Evolutionary conservation across 1,140 invertebrate species (phyloP).

Genomic region (Calephelis virginiensis): DNA sequence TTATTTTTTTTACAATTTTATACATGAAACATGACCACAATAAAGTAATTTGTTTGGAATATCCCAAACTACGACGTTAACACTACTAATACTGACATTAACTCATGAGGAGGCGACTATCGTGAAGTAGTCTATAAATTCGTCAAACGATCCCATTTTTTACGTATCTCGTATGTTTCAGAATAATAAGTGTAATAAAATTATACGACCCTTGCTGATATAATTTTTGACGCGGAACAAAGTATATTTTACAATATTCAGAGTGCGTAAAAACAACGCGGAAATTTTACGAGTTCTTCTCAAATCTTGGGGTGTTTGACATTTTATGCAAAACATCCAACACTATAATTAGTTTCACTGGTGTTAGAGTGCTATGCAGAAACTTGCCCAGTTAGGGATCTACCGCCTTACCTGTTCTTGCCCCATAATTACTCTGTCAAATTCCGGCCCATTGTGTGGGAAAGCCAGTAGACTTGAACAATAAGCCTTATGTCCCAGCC

Average conservation of each 20-base stretch:
- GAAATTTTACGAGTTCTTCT: slow-evolving; percentile 5
- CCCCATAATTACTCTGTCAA: too few species aligned
- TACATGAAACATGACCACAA: too few species aligned
- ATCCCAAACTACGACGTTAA: neutral
- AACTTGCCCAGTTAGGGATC: too few species aligned
- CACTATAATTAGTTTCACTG: neutral
- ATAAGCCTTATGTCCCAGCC: too few species aligned
- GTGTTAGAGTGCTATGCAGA: too few species aligned
- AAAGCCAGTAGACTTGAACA: too few species aligned
- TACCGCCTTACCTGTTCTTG: too few species aligned
- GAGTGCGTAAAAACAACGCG: neutral
- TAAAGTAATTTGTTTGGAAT: neutral
- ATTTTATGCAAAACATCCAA: neutral
- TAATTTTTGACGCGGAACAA: slow-evolving; percentile 12
- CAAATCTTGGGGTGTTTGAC: slow-evolving; percentile 1
- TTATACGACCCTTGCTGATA: slow-evolving; percentile 3
- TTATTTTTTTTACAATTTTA: too few species aligned
- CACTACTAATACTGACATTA: neutral
- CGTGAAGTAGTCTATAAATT: slow-evolving; percentile 6
- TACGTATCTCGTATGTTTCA: slow-evolving; percentile 10
- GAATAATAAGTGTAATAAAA: slow-evolving; percentile 17
- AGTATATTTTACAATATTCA: slow-evolving; percentile 16
- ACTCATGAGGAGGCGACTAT: neutral
- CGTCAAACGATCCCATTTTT: slow-evolving; percentile 15
- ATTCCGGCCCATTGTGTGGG: too few species aligned